Conservation (phyloP, 2,888 invertebrate genomes). For the Drosophila nr. perissopoda region DNA sequence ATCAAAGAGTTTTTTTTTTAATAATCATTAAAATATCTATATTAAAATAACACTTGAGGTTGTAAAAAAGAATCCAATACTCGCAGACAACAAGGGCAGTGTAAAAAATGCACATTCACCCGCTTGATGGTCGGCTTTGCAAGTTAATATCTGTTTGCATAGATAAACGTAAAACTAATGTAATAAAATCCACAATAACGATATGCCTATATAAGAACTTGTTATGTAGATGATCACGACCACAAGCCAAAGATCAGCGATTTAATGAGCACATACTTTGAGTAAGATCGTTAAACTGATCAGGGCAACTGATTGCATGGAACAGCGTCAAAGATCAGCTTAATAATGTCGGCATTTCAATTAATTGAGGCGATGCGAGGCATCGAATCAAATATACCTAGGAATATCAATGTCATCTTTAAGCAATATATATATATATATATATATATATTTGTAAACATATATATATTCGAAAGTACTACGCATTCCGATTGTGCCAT, state of each 20-base stretch:
- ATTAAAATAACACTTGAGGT: not conserved
- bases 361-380: constrained; percentile 28
- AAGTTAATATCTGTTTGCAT: not conserved
- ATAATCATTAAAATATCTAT: not conserved
- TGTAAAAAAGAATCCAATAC: not conserved
- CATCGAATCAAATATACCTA: constrained; percentile 9
- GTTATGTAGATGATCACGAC: constrained; percentile 31
- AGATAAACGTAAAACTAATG: not conserved
- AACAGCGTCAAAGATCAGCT: constrained; percentile 37
- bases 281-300: constrained; percentile 25
- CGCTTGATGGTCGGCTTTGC: not conserved
- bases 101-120: not conserved
- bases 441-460: not conserved
- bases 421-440: constrained; percentile 32
- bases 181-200: constrained; percentile 7
- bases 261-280: constrained; percentile 35
- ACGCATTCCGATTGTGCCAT: constrained; percentile 61
- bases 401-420: constrained; percentile 65
- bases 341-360: constrained; percentile 41
- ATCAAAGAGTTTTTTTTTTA: not conserved
- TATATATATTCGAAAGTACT: constrained; percentile 3
- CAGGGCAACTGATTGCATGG: constrained; percentile 14
- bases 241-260: constrained; percentile 29
- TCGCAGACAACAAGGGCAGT: not conserved
- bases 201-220: constrained; percentile 19